Evolutionary conservation across 2,797 vertebrate genomes (phyloP), one percentile per base, ranked within the genome.

Genomic region (Anas georgica): DNA sequence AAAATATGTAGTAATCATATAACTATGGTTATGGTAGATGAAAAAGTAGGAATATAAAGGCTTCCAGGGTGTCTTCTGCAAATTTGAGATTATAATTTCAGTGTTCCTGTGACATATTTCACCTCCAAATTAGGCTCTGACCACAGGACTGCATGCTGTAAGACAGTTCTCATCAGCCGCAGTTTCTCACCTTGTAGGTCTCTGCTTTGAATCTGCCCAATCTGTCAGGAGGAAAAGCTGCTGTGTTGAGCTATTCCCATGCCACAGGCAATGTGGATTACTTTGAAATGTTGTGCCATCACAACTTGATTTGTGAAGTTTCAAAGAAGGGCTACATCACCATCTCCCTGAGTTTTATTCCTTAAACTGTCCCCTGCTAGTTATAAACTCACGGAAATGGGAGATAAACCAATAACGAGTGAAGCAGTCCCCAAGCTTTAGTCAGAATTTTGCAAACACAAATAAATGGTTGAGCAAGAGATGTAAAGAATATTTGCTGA

Each of bases 341-440:
- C 62, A 22, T 64, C 86, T 91, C 45, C 68, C 45, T 86, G 60
- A 55, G 23, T 63, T 82, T 64, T 54, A 26, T 93, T 96, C 82
- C 58, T 81, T 91, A 91, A 85, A 64, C 9, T 86, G 28, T 88
- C 35, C 63, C 33, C 82, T 88, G 64, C 26, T 87, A 75, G 66
- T 83, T 91, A 33, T 93, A 88, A 91, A 68, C 17, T 94, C 58
- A 6, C 39, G 45, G 20, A 56, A 92, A 56, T 59, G 52, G 76
- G 64, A 84, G 16, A 52, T 94, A 88, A 92, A 85, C 92, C 97
- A 39, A 46, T 64, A 83, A 81, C 58, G 66, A 83, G 21, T 70
- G 62, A 92, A 70, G 66, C 69, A 52, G 9, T 50, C 54, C 31
- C 43, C 14, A 18, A 73, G 59, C 55, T 93, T 83, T 79, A 88